phyloP scores from a whole-genome alignment of 2,888 invertebrate species.

The Pherbina coryleti region DNA sequence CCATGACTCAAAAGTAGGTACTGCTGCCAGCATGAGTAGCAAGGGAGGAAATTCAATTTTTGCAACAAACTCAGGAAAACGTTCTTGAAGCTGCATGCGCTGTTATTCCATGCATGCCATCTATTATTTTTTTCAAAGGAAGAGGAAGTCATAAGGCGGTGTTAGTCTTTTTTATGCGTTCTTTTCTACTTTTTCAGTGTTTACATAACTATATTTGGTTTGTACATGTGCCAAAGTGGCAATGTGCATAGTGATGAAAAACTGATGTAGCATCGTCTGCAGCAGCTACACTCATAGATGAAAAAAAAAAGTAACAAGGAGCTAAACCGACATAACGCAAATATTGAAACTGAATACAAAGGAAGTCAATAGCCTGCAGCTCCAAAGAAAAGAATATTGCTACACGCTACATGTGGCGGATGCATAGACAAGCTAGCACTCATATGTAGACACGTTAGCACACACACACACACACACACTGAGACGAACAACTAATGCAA shows the following conservation, averaged over 20 bases:
- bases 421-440: not conserved
- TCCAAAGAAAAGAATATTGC: conserved; percentile 17
- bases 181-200: not conserved
- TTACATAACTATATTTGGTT: not conserved
- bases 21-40: not conserved
- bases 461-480: conserved; percentile 1
- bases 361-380: conserved; percentile 32
- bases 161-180: not conserved
- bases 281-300: not conserved
- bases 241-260: conserved; percentile 10
- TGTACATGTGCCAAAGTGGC: conserved; percentile 25
- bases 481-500: not conserved
- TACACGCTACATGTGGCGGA: not conserved
- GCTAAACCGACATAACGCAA: conserved; percentile 22
- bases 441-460: not conserved
- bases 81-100: too few relatives aligned
- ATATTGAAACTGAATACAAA: conserved; percentile 37
- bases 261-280: not conserved
- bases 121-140: not conserved
- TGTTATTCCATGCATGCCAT: not conserved
- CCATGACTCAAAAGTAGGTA: too few relatives aligned
- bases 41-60: not conserved
- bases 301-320: not conserved
- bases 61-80: not conserved
- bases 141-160: not conserved